Base-by-base conservation (phyloP, 2,797 vertebrate genomes). In the Gobionotothen gibberifrons region DNA sequence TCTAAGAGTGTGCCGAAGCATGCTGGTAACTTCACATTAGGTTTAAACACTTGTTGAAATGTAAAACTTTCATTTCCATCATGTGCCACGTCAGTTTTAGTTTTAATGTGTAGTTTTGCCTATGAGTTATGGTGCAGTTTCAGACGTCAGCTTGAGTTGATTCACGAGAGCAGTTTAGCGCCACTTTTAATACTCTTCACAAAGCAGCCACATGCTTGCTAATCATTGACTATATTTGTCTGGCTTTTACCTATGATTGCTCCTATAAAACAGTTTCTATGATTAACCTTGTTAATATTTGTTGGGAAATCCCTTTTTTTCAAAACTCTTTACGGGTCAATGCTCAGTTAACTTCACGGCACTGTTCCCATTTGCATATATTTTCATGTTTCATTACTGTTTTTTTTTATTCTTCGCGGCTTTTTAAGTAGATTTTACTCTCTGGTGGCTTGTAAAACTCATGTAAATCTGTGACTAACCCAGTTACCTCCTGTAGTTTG, bases 131-230 rank as follows among this genome's bases (percentile, higher is more conserved):
- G 47, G 39, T 7, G 44, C 56, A 29, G 14, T 11, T 56, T 61
- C 2, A 8, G 5, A 26, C 11, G 2, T 21, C 15, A 4, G 26
- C 40, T 4, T 17, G 15, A 2, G 40, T 26, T 26, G 4, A 16
- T 16, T 19, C 3, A 60, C 7, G 55, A 19, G 64, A 49, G 65
- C 71, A 52, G 36, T 76, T 87, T 87, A 87, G 84, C 84, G 81
- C 84, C 85, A 83, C 86, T 86, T 90, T 84, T 81, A 83, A 83
- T 54, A 4, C 69, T 55, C 21, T 32, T 69, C 76, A 61, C 82
- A 83, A 65, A 77, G 76, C 84, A 52, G 75, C 81, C 87, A 56
- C 88, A 87, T 86, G 88, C 85, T 84, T 76, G 75, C 72, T 86
- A 87, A 91, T 89, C 85, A 89, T 90, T 88, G 36, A 85, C 83